A percentile compares a stretch with the other conserved stretches of the same genome.
Conservation (phyloP, 2,888 invertebrate genomes). For the Hirtodrosophila histrioides region DNA sequence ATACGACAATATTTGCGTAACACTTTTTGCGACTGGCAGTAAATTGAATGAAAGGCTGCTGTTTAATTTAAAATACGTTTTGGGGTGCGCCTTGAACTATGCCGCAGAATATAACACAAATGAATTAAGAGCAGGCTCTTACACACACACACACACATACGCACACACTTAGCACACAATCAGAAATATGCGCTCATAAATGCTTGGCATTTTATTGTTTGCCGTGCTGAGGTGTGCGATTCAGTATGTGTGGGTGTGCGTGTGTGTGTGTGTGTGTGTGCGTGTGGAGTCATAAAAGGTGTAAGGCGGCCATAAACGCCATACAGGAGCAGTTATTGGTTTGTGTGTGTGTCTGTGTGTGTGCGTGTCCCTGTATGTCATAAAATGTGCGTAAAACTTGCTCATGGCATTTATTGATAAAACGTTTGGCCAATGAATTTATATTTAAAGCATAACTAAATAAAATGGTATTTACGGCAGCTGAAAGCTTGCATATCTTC, state of each 20-base stretch:
- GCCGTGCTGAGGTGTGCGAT: conserved; percentile 37
- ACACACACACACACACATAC: conserved; percentile 8
- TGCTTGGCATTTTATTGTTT: conserved; percentile 73
- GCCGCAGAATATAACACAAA: conserved; percentile 48
- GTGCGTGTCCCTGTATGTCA: conserved; percentile 42
- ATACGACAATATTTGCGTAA: conserved; percentile 19
- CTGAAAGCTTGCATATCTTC: conserved; percentile 23
- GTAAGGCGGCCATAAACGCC: conserved; percentile 71
- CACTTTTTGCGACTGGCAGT: conserved; percentile 1
- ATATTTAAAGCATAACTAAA: conserved; percentile 57
- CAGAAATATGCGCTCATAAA: conserved; percentile 74
- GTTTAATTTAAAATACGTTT: conserved; percentile 51
- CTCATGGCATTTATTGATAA: conserved; percentile 78
- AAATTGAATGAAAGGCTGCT: conserved; percentile 5
- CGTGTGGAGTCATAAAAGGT: conserved; percentile 67
- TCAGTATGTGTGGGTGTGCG: conserved; percentile 3
- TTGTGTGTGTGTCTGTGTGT: conserved; percentile 2
- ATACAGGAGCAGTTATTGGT: conserved; percentile 35
- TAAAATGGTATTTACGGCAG: conserved; percentile 49
- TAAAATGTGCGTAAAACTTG: conserved; percentile 79
- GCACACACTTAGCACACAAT: conserved; percentile 49
- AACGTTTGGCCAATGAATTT: conserved; percentile 75
- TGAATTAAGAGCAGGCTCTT: conserved; percentile 28
- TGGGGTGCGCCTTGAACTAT: conserved; percentile 45
- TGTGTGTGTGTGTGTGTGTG: conserved; percentile 15